Base-by-base conservation (phyloP, 92 coral and sea anemone genomes). In the Palythoa heliodiscus region DNA sequence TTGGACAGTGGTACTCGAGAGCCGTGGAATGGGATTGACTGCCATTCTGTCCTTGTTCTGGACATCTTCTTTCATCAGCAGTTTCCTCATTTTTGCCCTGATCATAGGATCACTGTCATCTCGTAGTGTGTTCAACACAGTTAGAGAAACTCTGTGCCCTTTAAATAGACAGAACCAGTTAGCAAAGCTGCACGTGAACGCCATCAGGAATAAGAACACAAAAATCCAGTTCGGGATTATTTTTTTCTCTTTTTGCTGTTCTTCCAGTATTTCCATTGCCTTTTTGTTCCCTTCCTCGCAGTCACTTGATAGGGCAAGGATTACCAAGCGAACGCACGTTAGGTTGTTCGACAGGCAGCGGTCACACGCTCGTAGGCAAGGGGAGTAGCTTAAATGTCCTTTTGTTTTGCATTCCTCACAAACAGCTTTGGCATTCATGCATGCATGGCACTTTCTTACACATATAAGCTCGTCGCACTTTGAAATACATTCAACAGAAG, bases 201-300 rank as follows among this genome's bases (percentile, higher is more conserved):
- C 84, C 78, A 76, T 89, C 89, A 80, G 87, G 87, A 74, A 86
- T 48, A 61, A 50, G 73, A n/a, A 64, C 83, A 7, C 58, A 63
- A 29, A 81, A 87, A 20, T 87, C 69, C 63, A 72, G 54, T 11
- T 50, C 24, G 8, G 74, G 90, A 58, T 72, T 86, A 78, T 71
- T 68, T 29, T 5, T 70, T 11, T 29, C 75, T 43, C 71, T 66
- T 35, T 76, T 70, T 87, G 90, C 53, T 47, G 38, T 13, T 71
- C 54, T 68, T 68, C 78, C 19, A 87, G 23, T 25, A 50, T 52
- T 68, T 79, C 75, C 89, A 87, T 79, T 17, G 71, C 81, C 55
- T 87, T 63, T 80, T 87, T 79, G 86, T 87, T 87, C 52, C 86
- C 89, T 75, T 87, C 90, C 47, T 82, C 87, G 16, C 87, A 87